phyloP scores from a whole-genome alignment of 1,140 invertebrate genomes.

The Drosophila malerkotliana region DNA sequence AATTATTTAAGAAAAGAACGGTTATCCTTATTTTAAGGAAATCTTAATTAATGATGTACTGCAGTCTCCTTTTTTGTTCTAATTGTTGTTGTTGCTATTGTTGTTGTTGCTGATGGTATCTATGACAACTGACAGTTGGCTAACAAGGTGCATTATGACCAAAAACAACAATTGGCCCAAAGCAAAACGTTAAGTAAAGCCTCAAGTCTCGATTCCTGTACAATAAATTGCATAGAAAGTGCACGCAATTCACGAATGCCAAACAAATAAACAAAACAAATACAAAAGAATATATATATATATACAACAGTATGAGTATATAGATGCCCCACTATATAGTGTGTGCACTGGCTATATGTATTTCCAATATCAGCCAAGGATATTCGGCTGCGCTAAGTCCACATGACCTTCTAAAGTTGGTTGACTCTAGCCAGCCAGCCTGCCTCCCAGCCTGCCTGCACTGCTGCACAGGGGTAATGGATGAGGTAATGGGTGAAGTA shows the following conservation, averaged over 20 bases:
- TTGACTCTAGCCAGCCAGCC: conserved; percentile 59
- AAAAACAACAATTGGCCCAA: conserved; percentile 41
- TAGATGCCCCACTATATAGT: conserved; percentile 7
- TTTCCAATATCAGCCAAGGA: conserved; percentile 80
- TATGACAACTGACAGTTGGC: conserved; percentile 2
- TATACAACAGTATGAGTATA: not conserved
- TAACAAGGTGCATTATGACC: not conserved
- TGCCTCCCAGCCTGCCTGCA: conserved; percentile 3
- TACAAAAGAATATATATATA: conserved; percentile 1
- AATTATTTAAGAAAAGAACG: too few relatives aligned
- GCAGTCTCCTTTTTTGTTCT: not conserved
- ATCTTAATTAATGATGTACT: not conserved
- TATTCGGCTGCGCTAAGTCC: conserved; percentile 75
- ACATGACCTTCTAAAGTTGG: conserved; percentile 83
- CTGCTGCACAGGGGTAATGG: conserved; percentile 9
- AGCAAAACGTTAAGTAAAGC: not conserved
- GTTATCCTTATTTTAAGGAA: too few relatives aligned
- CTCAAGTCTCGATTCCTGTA: conserved; percentile 50
- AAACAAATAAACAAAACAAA: conserved; percentile 43
- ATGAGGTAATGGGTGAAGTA: not conserved
- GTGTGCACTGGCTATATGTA: conserved; percentile 33
- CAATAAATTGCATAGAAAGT: conserved; percentile 52
- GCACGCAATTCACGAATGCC: conserved; percentile 43
- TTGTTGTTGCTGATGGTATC: not conserved
- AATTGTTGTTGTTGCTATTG: not conserved